phyloP scores from a whole-genome alignment of 35 echinoderm and acorn worm genomes.

The Apostichopus californicus region DNA sequence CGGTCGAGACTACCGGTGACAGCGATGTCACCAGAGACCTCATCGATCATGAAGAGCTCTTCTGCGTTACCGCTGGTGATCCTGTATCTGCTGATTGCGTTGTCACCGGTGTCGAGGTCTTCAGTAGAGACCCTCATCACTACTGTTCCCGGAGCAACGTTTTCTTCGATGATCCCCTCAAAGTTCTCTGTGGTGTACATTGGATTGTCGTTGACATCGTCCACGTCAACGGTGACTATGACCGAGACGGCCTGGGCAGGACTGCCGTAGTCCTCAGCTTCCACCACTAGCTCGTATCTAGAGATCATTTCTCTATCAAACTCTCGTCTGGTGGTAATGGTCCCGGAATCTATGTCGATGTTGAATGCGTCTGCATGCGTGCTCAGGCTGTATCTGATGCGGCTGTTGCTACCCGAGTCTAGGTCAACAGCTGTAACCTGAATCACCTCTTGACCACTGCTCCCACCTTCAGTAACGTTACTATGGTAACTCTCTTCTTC shows the following conservation, averaged over 20 bases:
- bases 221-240: slow-evolving; percentile 66
- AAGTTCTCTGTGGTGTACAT: slow-evolving; percentile 69
- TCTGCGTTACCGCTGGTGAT: slow-evolving; percentile 29
- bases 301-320: slow-evolving; percentile 75
- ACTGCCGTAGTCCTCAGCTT: slow-evolving; percentile 73
- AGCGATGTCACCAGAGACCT: slow-evolving; percentile 65
- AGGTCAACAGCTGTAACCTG: slow-evolving; percentile 73
- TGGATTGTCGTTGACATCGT: slow-evolving; percentile 85
- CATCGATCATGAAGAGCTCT: slow-evolving; percentile 63
- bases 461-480: slow-evolving; percentile 51
- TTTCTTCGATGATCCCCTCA: slow-evolving; percentile 69
- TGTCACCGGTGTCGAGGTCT: slow-evolving; percentile 68
- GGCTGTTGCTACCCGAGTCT: slow-evolving; percentile 63
- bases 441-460: slow-evolving; percentile 30
- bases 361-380: slow-evolving; percentile 68
- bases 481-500: slow-evolving; percentile 47
- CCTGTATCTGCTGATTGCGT: slow-evolving; percentile 57
- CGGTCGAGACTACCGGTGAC: slow-evolving; percentile 68
- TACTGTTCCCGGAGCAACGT: slow-evolving; percentile 59
- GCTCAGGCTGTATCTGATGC: slow-evolving; percentile 63
- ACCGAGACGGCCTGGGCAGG: slow-evolving; percentile 52
- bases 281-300: slow-evolving; percentile 67
- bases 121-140: slow-evolving; percentile 76
- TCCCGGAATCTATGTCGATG: slow-evolving; percentile 62
- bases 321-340: slow-evolving; percentile 57